Percentiles rank a stretch among this genome's conserved stretches.
Conservation (phyloP, 2,888 invertebrate species). For the Gymnocheta viridis region DNA sequence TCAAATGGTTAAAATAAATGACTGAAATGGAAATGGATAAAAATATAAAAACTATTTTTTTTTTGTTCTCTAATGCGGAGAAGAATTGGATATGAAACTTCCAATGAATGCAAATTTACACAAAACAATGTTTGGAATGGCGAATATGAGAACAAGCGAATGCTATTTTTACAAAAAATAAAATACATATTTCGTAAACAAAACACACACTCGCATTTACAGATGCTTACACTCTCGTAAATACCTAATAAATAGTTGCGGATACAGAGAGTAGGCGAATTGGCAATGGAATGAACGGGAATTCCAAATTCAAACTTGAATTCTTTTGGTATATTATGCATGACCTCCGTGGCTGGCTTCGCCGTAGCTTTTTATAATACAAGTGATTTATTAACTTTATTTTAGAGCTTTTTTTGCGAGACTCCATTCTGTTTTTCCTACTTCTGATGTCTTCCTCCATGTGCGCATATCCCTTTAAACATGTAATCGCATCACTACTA, state of each 20-base stretch:
- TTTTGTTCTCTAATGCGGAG: slow-evolving; percentile 6
- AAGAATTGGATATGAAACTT: slow-evolving; percentile 45
- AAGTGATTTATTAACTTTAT: too few relatives aligned
- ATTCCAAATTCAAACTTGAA: too few relatives aligned
- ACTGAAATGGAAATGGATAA: slow-evolving; percentile 14
- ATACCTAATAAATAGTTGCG: slow-evolving; percentile 33
- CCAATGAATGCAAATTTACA: slow-evolving; percentile 61
- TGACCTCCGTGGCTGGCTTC: too few relatives aligned
- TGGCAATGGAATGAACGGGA: not conserved
- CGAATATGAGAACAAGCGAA: slow-evolving; percentile 22
- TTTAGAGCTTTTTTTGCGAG: too few relatives aligned
- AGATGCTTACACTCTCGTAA: slow-evolving; percentile 6
- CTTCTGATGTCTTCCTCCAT: too few relatives aligned
- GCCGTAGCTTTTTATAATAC: too few relatives aligned
- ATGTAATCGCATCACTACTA: too few relatives aligned
- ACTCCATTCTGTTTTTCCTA: too few relatives aligned
- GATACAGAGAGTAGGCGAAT: slow-evolving; percentile 2
- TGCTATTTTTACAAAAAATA: slow-evolving; percentile 10
- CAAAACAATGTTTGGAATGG: slow-evolving; percentile 39
- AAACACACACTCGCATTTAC: not conserved
- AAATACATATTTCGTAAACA: slow-evolving; percentile 44
- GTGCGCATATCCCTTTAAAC: too few relatives aligned
- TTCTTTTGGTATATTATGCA: too few relatives aligned
- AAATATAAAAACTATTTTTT: slow-evolving; percentile 15
- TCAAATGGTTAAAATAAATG: slow-evolving; percentile 35